A percentile compares a stretch with the other conserved stretches of the same genome.
Evolutionary conservation across 1,140 invertebrate species (phyloP).

Genomic region (Achatina immaculata): DNA sequence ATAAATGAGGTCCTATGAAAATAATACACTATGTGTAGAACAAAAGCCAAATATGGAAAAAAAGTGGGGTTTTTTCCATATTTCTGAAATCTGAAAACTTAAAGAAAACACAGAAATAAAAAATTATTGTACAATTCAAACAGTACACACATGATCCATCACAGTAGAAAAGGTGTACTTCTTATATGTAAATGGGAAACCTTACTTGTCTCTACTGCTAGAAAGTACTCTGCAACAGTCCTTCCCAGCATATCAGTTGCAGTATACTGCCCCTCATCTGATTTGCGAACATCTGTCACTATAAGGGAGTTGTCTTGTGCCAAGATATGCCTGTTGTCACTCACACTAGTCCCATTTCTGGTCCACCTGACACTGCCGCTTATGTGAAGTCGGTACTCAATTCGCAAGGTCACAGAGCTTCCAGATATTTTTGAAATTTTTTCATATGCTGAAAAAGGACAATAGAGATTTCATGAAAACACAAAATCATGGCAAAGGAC

Average conservation of each 20-base stretch:
- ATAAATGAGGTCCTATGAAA: too few relatives aligned
- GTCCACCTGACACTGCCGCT: conserved; percentile 47
- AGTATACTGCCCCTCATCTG: conserved; percentile 45
- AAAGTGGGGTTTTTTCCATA: too few relatives aligned
- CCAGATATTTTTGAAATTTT: conserved; percentile 45
- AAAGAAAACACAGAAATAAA: too few relatives aligned
- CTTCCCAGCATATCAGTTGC: conserved; percentile 42
- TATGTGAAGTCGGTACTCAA: conserved; percentile 48
- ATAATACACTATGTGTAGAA: too few relatives aligned
- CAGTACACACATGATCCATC: too few relatives aligned
- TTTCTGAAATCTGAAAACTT: too few relatives aligned
- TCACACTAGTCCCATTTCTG: conserved; percentile 39
- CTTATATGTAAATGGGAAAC: too few relatives aligned
- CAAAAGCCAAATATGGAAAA: too few relatives aligned
- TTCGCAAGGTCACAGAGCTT: conserved; percentile 42
- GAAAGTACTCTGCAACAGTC: conserved; percentile 46
- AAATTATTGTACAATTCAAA: too few relatives aligned
- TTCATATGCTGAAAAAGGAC: conserved; percentile 39
- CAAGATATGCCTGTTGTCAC: conserved; percentile 42
- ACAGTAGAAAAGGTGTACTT: too few relatives aligned
- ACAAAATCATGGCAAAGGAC: too few relatives aligned
- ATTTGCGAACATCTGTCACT: conserved; percentile 42
- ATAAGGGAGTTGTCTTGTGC: conserved; percentile 52
- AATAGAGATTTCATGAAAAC: not conserved
- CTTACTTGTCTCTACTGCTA: conserved; percentile 50